Percentiles rank a stretch among this genome's conserved stretches.
Conservation (phyloP, 1,140 invertebrate species). For the honey bee (Apis mellifera) region DNA sequence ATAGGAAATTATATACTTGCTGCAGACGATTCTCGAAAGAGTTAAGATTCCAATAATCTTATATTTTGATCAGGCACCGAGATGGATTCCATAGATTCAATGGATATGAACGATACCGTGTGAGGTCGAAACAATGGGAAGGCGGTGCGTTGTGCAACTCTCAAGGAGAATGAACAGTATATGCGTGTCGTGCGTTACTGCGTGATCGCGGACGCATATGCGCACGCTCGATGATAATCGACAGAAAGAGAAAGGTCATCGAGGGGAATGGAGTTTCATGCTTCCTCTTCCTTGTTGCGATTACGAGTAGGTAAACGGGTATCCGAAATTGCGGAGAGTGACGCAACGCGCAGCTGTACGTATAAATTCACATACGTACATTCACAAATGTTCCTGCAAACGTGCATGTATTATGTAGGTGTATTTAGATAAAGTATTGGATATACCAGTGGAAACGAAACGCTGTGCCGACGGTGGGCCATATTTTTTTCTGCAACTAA, state of each 20-base stretch:
- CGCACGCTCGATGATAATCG: conserved; percentile 52
- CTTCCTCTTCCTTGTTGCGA: conserved; percentile 58
- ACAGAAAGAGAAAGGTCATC: conserved; percentile 61
- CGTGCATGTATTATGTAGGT: background rate
- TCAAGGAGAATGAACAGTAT: conserved; percentile 29
- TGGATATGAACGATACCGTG: background rate
- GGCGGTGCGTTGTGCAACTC: conserved; percentile 37
- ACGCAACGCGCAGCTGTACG: conserved; percentile 47
- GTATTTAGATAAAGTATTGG: background rate
- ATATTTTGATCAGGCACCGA: background rate
- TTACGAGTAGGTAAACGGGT: conserved; percentile 42
- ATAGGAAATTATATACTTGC: background rate
- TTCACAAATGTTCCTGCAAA: background rate
- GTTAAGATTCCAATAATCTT: conserved; percentile 14
- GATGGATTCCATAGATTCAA: background rate
- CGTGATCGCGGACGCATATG: conserved; percentile 35
- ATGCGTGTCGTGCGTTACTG: conserved; percentile 46
- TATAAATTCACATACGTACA: background rate
- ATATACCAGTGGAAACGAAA: conserved; percentile 24
- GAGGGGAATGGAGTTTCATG: conserved; percentile 24
- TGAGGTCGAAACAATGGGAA: conserved; percentile 16
- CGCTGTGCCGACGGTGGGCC: background rate
- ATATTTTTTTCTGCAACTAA: background rate
- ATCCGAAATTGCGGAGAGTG: conserved; percentile 50
- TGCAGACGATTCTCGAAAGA: background rate